Base-by-base conservation (phyloP, 1,140 invertebrate genomes). In the Musca vetustissima region DNA sequence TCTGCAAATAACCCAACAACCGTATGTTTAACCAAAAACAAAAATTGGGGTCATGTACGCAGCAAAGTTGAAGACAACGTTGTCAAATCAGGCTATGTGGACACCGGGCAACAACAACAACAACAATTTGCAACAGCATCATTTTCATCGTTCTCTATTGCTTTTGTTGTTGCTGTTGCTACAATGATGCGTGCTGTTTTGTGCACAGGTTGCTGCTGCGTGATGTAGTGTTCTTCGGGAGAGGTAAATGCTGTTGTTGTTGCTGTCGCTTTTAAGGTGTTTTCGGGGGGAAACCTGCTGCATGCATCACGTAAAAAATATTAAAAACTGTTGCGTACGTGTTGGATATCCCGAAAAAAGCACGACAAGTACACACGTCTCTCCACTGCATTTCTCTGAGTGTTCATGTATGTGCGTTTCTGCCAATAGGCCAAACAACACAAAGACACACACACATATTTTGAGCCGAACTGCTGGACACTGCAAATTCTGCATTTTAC, bases 21-120 rank as follows among this genome's bases (percentile, higher is more conserved):
- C 57, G 57, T 61, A 61, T 61, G 57, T 36, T 61, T 61, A 61
- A 52, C 17, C 32, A 28, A 17, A 32, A 72, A 72, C 71, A 75
- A 73, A 76, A 78, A 80, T 80, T 80, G 78, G 76, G 78, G 78
- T 80, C 78, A 80, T 80, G 78, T 79, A 78, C 78, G 78, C 73
- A 70, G 36, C 8, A 8, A 15, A 22, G 1, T 21, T 28, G 28
- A 32, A 9, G 28, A 61, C 19, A 13, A 22, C 49, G 17, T 52
- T 22, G 49, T 52, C 21, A 17, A 19, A 52, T 19, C 49, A 21
- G 49, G n/a, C 9, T 52, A 11, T 17, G 17, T 8, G 21, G 4
- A 52, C 17, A 21, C 17, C 13, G 17, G 17, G 21, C 21, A 52
- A 21, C 49, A 22, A 21, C 17, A 19, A 9, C n/a, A n/a, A n/a